Percentiles rank a stretch among this genome's conserved stretches.
Evolutionary conservation across 2,797 vertebrate genomes (phyloP).

Genomic region (Sebastes ruberrimus): DNA sequence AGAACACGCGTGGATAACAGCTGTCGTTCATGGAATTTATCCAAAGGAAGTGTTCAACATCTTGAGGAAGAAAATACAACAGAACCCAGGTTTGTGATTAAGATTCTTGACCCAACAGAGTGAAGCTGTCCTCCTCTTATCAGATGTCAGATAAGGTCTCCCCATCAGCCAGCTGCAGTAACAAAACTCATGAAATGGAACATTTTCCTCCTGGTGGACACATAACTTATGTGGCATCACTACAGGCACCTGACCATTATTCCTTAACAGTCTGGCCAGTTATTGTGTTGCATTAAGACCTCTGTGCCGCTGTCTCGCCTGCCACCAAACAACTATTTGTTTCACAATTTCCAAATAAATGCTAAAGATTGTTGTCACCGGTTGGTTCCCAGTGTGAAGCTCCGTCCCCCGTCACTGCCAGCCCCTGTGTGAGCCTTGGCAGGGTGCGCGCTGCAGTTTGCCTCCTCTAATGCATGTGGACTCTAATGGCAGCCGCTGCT

Average conservation of each 20-base stretch:
- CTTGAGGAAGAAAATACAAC: neutral
- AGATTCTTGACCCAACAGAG: slow-evolving; percentile 7
- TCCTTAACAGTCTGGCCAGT: neutral
- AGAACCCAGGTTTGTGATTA: slow-evolving; percentile 14
- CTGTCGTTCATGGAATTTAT: neutral
- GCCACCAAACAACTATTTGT: neutral
- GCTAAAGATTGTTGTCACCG: slow-evolving; percentile 9
- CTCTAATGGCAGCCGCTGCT: slow-evolving; percentile 19
- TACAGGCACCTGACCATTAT: neutral
- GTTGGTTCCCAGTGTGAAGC: slow-evolving; percentile 3
- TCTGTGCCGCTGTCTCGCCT: neutral
- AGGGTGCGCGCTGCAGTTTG: slow-evolving; percentile 20
- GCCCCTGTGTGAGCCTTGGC: slow-evolving; percentile 22
- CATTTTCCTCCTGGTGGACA: slow-evolving; percentile 1
- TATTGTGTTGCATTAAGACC: slow-evolving; percentile 9
- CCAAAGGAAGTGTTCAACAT: slow-evolving; percentile 1
- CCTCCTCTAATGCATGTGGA: slow-evolving; percentile 38
- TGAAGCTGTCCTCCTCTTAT: slow-evolving; percentile 10
- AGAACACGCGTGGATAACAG: neutral
- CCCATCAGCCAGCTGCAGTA: slow-evolving; percentile 7
- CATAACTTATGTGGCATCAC: neutral
- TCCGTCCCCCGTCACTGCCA: slow-evolving; percentile 1
- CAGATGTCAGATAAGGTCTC: slow-evolving; percentile 26
- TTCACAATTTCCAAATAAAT: slow-evolving; percentile 4
- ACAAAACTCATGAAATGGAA: slow-evolving; percentile 24